phyloP scores from a whole-genome alignment of 2,888 invertebrate species.

The Anthophora plumipes region DNA sequence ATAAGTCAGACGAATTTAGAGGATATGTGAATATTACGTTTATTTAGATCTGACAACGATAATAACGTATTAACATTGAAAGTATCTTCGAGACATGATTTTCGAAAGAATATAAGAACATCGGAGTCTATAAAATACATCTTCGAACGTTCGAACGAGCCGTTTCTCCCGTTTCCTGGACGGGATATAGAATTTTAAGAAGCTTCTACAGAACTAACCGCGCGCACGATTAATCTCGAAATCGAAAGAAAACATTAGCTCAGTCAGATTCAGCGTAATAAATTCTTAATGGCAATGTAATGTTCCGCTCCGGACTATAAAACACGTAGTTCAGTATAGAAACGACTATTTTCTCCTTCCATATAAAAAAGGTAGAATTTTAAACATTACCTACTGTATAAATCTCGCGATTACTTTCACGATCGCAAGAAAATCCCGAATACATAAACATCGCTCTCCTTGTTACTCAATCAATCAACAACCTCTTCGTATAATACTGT shows the following conservation, averaged over 20 bases:
- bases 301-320: neutral
- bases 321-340: constrained; percentile 5
- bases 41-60: neutral
- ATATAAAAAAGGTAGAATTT: constrained; percentile 16
- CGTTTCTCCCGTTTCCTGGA: too few species aligned
- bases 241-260: neutral
- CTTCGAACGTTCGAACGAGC: neutral
- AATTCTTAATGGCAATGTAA: constrained; percentile 10
- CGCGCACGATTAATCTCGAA: constrained; percentile 1
- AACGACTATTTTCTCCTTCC: constrained; percentile 5
- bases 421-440: neutral
- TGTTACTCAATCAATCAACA: neutral
- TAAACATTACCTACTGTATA: neutral
- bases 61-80: constrained; percentile 3
- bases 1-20: neutral
- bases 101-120: neutral
- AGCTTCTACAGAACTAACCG: neutral
- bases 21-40: neutral
- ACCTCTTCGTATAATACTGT: too few species aligned
- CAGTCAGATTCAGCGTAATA: constrained; percentile 8
- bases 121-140: neutral
- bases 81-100: too few species aligned
- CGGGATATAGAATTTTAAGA: constrained; percentile 28
- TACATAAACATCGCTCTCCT: neutral
- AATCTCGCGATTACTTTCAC: neutral